A percentile compares a stretch with the other conserved stretches of the same genome.
phyloP scores from a whole-genome alignment of 2,888 invertebrate species.

The Apoda limacodes region DNA sequence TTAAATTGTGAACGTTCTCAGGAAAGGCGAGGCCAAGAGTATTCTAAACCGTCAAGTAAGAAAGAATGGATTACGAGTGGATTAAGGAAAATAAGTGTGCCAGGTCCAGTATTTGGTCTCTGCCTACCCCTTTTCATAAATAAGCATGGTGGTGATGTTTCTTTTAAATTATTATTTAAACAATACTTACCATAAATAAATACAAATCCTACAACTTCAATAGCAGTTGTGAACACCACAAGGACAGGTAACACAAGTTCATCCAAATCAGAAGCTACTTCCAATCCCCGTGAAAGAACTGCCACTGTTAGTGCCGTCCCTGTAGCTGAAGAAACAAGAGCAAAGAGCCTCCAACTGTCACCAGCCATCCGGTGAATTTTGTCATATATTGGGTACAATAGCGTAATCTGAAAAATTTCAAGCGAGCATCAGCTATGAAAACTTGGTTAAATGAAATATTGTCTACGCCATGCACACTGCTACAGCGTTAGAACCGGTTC shows the following conservation, averaged over 20 bases:
- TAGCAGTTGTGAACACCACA: slow-evolving; percentile 41
- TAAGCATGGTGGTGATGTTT: too few species aligned
- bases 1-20: too few species aligned
- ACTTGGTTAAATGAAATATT: too few species aligned
- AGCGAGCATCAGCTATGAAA: too few species aligned
- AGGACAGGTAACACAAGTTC: slow-evolving; percentile 46
- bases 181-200: slow-evolving; percentile 61
- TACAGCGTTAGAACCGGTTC: not conserved
- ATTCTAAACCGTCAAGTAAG: too few species aligned
- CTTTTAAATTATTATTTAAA: too few species aligned
- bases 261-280: slow-evolving; percentile 43
- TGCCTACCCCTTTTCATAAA: too few species aligned
- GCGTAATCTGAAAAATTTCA: slow-evolving; percentile 39
- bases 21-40: too few species aligned
- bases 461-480: too few species aligned
- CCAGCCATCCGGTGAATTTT: slow-evolving; percentile 47
- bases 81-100: too few species aligned
- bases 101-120: too few species aligned
- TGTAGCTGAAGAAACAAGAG: slow-evolving; percentile 44
- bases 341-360: slow-evolving; percentile 56
- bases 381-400: slow-evolving; percentile 55
- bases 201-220: slow-evolving; percentile 54
- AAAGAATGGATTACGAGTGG: too few species aligned
- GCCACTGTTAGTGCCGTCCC: slow-evolving; percentile 53
- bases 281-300: slow-evolving; percentile 42